Percentiles rank a stretch among this genome's conserved stretches.
These are phyloP conservation scores for Zosterops borbonicus DNA, from an alignment of 2,113 vertebrate genomes.

Conservation along the genomic window DNA sequence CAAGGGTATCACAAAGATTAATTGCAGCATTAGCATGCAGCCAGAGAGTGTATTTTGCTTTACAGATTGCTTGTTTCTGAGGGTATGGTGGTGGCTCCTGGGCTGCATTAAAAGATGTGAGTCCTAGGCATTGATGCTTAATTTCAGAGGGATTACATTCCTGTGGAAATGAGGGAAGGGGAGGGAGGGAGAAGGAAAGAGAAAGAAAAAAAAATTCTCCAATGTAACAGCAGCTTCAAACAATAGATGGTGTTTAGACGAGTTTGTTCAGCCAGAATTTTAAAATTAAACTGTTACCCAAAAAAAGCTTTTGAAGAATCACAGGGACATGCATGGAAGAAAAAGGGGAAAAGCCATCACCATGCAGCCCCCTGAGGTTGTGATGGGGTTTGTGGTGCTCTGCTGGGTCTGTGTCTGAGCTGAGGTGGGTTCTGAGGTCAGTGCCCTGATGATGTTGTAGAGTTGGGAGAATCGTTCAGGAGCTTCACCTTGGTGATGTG, in stretches of 20 bases:
- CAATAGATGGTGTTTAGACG: too few species aligned
- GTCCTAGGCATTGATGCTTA: not conserved
- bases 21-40: constrained; percentile 60
- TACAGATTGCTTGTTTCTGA: not conserved
- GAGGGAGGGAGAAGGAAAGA: not conserved
- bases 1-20: constrained; percentile 49
- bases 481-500: rapidly evolving
- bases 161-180: not conserved
- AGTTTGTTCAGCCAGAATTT: not conserved
- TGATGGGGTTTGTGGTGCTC: not conserved
- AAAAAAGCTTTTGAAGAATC: rapidly evolving
- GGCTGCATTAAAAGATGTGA: not conserved
- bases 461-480: not conserved
- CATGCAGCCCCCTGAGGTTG: rapidly evolving
- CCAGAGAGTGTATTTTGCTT: not conserved
- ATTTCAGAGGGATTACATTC: not conserved
- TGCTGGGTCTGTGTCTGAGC: not conserved
- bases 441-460: rapidly evolving
- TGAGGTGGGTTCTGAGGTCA: rapidly evolving
- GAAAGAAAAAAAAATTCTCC: not conserved
- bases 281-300: not conserved
- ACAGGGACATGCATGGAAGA: not conserved
- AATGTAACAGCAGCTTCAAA: not conserved
- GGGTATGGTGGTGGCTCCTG: not conserved
- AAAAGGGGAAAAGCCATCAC: rapidly evolving